Evolutionary conservation across 2,888 invertebrate genomes (phyloP), one percentile per base, ranked within the genome.

Genomic region (Lasioglossum morio): DNA sequence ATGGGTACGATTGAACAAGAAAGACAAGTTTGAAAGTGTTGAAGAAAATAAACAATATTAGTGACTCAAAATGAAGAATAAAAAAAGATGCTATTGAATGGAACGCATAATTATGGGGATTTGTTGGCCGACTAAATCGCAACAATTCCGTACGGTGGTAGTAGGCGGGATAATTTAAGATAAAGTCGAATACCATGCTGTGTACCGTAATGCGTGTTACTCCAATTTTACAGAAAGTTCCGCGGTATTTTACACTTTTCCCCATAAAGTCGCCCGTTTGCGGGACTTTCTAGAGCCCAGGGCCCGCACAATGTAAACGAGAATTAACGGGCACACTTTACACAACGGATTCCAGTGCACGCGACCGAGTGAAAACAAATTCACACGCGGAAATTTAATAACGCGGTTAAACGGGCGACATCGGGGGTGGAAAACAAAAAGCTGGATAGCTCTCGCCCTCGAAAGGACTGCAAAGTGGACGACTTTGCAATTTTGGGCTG

Each of bases 351-450:
- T 78, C 30, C 57, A 66, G 34, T 14, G 69, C 69, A n/a, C 57
- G n/a, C 66, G 19, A 34, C 66, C 30, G 27, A 72, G 70, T 37
- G 75, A 79, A 78, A 84, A 84, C 84, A 75, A 84, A 85, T 85
- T 84, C 63, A 40, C 77, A 60, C 40, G 16, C 34, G 84, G 70
- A 46, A 84, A 84, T 84, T 84, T 84, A 84, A 84, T 84, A 84
- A 84, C 84, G 23, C 53, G 66, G 72, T 46, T 77, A 66, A 66
- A 66, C 66, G 69, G 69, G 23, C 69, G 84, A 48, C 73, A 46
- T 69, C 43, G 27, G 19, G n/a, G n/a, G 12, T 19, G 40, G 30
- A 30, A n/a, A 60, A 30, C n/a, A 77, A 69, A 84, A 82, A 57
- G 37, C 16, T 27, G 30, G 30, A 43, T 30, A 19, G 27, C 30